phyloP scores from a whole-genome alignment of 2,888 invertebrate species.

The Meteorus colon region DNA sequence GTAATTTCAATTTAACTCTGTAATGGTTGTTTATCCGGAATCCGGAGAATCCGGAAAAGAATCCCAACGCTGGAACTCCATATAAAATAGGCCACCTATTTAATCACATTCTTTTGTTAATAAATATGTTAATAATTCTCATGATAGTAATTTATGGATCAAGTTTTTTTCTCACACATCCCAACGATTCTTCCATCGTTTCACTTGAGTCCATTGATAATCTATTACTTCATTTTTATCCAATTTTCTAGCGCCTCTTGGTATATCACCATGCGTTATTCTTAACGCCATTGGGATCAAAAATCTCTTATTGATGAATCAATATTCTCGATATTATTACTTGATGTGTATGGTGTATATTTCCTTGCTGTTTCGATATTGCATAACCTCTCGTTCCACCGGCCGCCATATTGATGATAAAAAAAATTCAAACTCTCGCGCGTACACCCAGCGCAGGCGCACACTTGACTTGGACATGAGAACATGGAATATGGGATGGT shows the following conservation, averaged over 20 bases:
- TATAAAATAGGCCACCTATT: conserved; percentile 76
- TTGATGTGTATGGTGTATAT: no score
- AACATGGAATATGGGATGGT: no score
- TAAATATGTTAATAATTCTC: conserved; percentile 36
- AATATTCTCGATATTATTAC: background rate
- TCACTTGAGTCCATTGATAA: conserved; percentile 78
- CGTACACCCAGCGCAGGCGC: no score
- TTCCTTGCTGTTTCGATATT: no score
- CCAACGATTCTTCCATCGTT: conserved; percentile 76
- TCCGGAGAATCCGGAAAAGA: conserved; percentile 75
- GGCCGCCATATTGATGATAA: no score
- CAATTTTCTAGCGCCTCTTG: conserved; percentile 78
- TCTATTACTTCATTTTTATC: conserved; percentile 76
- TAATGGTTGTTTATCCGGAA: conserved; percentile 79
- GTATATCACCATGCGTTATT: conserved; percentile 69
- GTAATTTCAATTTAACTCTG: conserved; percentile 78
- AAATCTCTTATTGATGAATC: background rate
- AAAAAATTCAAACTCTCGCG: no score
- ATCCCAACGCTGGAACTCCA: conserved; percentile 75
- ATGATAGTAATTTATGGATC: background rate
- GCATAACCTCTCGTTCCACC: no score
- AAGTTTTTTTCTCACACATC: conserved; percentile 77
- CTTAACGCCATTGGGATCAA: conserved; percentile 40
- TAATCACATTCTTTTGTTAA: background rate
- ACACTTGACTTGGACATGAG: no score